Conservation (phyloP, 2,888 invertebrate genomes). For the Leptogaster cylindrica region DNA sequence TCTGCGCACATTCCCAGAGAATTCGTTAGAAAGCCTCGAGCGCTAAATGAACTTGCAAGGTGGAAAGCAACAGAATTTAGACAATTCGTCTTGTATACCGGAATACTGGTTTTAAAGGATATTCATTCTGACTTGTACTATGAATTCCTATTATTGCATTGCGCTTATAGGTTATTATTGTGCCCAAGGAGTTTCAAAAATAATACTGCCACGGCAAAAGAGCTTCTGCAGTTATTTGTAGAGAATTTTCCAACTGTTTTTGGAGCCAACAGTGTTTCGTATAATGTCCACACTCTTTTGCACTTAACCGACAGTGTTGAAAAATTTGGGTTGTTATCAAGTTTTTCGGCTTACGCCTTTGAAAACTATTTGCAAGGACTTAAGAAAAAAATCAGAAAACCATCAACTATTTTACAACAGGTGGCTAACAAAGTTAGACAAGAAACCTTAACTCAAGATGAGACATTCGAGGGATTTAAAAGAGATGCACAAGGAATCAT, state of each 20-base stretch:
- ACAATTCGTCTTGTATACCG: conserved; percentile 45
- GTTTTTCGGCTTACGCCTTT: conserved; percentile 37
- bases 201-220: conserved; percentile 27
- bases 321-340: conserved; percentile 41
- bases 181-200: not conserved
- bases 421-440: conserved; percentile 1
- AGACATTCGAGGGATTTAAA: conserved; percentile 3
- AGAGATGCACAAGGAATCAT: conserved; percentile 8
- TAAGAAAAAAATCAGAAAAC: conserved; percentile 36
- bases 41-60: conserved; percentile 44
- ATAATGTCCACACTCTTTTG: conserved; percentile 46
- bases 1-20: conserved; percentile 18
- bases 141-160: conserved; percentile 30
- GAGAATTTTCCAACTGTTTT: conserved; percentile 43
- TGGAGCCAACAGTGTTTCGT: conserved; percentile 40
- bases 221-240: conserved; percentile 43
- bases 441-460: not conserved
- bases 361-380: conserved; percentile 46
- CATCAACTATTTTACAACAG: conserved; percentile 15
- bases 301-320: conserved; percentile 43
- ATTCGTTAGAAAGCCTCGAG: conserved; percentile 44
- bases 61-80: conserved; percentile 46
- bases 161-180: conserved; percentile 11
- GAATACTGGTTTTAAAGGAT: conserved; percentile 37
- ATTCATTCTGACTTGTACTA: conserved; percentile 45